phyloP scores from a whole-genome alignment of 2,113 vertebrate species.

The Nansenia antarctica region DNA sequence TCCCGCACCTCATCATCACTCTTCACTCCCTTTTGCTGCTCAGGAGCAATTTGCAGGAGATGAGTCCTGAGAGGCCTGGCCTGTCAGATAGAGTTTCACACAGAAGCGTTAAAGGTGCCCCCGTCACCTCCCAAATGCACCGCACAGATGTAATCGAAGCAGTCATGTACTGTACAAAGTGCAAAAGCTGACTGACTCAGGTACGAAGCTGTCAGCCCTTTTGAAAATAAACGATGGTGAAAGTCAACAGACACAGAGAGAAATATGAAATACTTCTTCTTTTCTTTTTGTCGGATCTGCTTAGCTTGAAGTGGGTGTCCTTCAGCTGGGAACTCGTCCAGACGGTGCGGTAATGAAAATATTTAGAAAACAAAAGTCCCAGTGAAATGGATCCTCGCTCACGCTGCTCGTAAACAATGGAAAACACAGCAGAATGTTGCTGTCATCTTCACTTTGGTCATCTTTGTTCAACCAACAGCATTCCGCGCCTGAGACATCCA shows the following conservation, averaged over 20 bases:
- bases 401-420: constrained; percentile 4
- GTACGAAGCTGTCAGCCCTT: constrained; percentile 7
- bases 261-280: constrained; percentile 37
- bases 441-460: background rate
- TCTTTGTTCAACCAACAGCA: background rate
- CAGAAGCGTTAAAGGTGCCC: constrained; percentile 18
- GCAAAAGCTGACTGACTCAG: constrained; percentile 4
- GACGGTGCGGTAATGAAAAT: constrained; percentile 37
- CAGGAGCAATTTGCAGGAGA: constrained; percentile 21
- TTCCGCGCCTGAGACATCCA: background rate
- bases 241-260: constrained; percentile 5
- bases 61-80: constrained; percentile 25
- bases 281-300: constrained; percentile 33
- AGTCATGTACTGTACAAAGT: constrained; percentile 22
- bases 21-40: background rate
- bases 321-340: constrained; percentile 26
- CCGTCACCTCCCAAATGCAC: constrained; percentile 20
- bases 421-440: constrained; percentile 12
- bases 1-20: background rate
- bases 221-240: background rate
- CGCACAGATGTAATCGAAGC: constrained; percentile 27
- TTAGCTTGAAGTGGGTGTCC: constrained; percentile 23
- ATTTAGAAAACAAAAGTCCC: constrained; percentile 45
- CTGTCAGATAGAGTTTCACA: constrained; percentile 35
- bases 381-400: constrained; percentile 19